Evolutionary conservation across 2,797 vertebrate genomes (phyloP).

Genomic region (Eidolon dupreanum): DNA sequence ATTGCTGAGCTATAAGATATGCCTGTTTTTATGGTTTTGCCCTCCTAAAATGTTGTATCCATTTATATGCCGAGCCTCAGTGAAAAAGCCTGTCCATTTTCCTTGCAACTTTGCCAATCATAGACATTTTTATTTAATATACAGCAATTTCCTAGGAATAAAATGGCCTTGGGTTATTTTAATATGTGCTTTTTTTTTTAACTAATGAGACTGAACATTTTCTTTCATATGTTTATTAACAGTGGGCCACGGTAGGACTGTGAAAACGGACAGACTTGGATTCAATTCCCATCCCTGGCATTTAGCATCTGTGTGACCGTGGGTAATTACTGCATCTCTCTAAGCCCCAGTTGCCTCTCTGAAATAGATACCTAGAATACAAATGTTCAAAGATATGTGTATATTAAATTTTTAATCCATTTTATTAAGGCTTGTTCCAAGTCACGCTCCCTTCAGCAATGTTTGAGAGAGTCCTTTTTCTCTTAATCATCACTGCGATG

Average conservation of each 20-base stretch:
- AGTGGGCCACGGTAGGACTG: background rate
- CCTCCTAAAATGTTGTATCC: background rate
- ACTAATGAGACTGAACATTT: background rate
- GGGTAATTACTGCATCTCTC: background rate
- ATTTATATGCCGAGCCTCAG: background rate
- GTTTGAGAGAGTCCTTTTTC: background rate
- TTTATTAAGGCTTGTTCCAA: background rate
- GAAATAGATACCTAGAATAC: background rate
- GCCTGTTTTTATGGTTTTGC: background rate
- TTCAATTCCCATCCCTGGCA: background rate
- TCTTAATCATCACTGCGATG: background rate
- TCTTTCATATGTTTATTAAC: background rate
- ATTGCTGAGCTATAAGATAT: background rate
- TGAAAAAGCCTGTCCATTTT: background rate
- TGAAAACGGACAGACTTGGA: background rate
- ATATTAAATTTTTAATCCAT: background rate
- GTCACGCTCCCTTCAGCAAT: background rate
- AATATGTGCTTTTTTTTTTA: background rate
- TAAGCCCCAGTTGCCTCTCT: background rate
- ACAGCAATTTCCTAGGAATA: background rate
- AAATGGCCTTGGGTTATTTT: background rate
- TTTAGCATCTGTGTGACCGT: background rate
- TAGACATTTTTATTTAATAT: background rate
- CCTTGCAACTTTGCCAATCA: background rate
- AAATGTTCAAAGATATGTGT: background rate